Evolutionary conservation across 2,797 vertebrate species (phyloP).

Genomic region (Oceanodroma leucorhoa): DNA sequence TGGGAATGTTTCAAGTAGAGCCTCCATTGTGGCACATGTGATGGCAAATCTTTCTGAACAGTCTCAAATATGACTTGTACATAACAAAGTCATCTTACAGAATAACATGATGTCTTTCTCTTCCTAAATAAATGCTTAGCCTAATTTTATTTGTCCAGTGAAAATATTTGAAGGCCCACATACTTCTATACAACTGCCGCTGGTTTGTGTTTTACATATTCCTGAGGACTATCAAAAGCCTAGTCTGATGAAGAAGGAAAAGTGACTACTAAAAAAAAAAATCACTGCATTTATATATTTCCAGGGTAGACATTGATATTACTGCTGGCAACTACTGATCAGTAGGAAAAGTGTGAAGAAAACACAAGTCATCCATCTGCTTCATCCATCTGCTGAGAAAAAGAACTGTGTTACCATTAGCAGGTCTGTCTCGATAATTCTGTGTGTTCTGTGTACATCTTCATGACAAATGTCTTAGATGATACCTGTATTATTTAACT

Average conservation of each 20-base stretch:
- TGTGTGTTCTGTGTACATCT: background rate
- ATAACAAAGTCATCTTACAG: background rate
- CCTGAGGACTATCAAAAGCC: background rate
- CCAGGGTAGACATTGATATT: background rate
- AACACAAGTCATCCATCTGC: conserved; percentile 17
- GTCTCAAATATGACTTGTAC: background rate
- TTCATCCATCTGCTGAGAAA: conserved; percentile 2
- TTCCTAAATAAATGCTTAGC: background rate
- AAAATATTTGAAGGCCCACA: background rate
- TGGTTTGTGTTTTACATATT: background rate
- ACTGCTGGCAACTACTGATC: background rate
- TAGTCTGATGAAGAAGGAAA: background rate
- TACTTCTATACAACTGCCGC: background rate
- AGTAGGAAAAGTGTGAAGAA: conserved; percentile 20
- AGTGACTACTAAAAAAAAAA: background rate
- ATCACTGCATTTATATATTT: background rate
- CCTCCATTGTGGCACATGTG: background rate
- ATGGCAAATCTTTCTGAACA: background rate
- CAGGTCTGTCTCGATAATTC: background rate
- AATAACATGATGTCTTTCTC: background rate
- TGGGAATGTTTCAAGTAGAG: background rate
- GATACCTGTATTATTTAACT: background rate
- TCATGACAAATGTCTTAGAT: background rate
- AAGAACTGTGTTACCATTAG: background rate
- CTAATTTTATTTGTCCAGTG: background rate